Evolutionary conservation across 2,113 vertebrate genomes (phyloP), one percentile per base, ranked within the genome.

Genomic region (Vanacampus margaritifer): DNA sequence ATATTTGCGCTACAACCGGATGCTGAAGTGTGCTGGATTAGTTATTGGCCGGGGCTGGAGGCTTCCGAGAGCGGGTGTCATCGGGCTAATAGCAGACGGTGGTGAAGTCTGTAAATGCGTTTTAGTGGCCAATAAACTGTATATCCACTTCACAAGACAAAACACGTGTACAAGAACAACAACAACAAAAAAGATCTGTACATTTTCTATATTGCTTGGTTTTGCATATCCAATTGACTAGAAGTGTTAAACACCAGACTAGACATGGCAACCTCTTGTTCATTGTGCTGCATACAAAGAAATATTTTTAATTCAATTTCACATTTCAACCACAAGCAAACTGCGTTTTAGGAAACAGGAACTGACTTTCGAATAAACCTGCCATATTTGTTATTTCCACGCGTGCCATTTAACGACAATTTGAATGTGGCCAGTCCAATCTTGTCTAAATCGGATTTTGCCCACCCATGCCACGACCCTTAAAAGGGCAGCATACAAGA

Each of bases 131-230:
- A 57, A 57, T 32, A 57, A 57, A 57, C 36, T 32, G 21, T 28
- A 6, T 12, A 68, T 46, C 13, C 17, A 67, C 46, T 75, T 75
- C 69, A 61, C 12, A 56, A 32, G 28, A 36, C 63, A 28, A 5
- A 21, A 64, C 32, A 26, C 63, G 45, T 63, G 50, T 2, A 36
- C 57, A 59, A 53, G 50, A 32, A 13, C 6, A 26, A 41, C 0
- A 9, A 11, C 10, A 41, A 41, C n/a, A 51, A 10, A 6, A n/a
- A 51, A 51, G n/a, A 51, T 10, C 48, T 7, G 9, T n/a, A 19
- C 48, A 23, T 51, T 50, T 50, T 50, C n/a, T 51, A 23, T 51
- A 26, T 24, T 12, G 11, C 12, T 54, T 26, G 11, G 26, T 54
- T 26, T 41, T 41, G 39, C 12, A 10, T 41, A 41, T 41, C 12